Percentiles rank a stretch among this genome's conserved stretches.
Conservation (phyloP, 2,113 vertebrate species). For the Brachyhypopomus occidentalis region DNA sequence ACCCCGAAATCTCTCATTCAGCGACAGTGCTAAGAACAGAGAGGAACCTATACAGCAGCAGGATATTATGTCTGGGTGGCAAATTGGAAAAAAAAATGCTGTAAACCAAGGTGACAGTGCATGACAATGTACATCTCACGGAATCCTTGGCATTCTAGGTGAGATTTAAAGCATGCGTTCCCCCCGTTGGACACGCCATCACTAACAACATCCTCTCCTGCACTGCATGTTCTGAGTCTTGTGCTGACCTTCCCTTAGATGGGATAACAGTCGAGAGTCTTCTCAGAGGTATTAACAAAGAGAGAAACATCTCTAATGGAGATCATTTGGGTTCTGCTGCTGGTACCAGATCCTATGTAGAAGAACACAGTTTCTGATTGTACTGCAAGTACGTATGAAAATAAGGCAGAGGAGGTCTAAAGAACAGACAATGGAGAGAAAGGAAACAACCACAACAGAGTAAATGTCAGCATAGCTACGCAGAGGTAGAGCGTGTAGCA, state of each 20-base stretch:
- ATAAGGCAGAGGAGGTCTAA: not conserved
- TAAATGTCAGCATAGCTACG: not conserved
- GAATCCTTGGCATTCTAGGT: no score
- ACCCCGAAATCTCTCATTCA: not conserved
- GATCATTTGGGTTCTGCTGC: constrained; percentile 6
- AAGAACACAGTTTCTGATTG: not conserved
- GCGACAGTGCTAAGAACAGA: no score
- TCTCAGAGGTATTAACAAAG: not conserved
- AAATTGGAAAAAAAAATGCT: no score
- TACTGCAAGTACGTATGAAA: not conserved
- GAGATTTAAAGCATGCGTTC: no score
- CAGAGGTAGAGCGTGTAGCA: constrained; percentile 37
- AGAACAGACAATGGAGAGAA: not conserved
- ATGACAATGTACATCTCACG: no score
- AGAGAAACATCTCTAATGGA: not conserved
- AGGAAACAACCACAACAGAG: not conserved
- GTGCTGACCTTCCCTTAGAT: not conserved
- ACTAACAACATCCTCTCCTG: not conserved
- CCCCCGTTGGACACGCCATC: not conserved
- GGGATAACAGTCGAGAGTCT: not conserved
- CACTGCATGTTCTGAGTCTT: not conserved
- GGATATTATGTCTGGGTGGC: not conserved
- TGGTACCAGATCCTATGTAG: constrained; percentile 15
- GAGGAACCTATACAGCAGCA: not conserved
- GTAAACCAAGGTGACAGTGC: no score